Percentiles rank a stretch among this genome's conserved stretches.
These are phyloP conservation scores for Etheostoma cragini DNA, from an alignment of 2,113 vertebrate genomes.

Conservation along the genomic window DNA sequence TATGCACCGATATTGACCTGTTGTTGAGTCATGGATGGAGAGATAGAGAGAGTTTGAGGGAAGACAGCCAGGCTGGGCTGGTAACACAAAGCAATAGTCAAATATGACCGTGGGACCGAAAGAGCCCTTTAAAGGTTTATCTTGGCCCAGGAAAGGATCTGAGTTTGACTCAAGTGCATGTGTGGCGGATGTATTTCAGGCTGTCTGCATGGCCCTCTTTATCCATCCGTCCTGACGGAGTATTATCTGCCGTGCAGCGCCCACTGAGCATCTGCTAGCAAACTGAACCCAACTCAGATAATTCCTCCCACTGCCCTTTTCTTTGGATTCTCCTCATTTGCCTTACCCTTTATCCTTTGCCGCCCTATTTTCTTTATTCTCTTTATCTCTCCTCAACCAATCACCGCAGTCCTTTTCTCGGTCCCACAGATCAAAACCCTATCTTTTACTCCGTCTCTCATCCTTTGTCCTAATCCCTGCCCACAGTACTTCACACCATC, in stretches of 20 bases:
- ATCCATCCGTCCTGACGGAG: conserved; percentile 49
- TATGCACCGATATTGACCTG: conserved; percentile 38
- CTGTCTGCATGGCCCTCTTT: conserved; percentile 35
- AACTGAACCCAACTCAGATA: conserved; percentile 36
- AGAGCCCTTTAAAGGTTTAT: conserved; percentile 13
- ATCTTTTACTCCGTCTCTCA: conserved; percentile 17
- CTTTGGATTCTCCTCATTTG: conserved; percentile 53
- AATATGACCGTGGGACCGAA: neutral
- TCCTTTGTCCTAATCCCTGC: conserved; percentile 36
- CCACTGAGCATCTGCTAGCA: conserved; percentile 68
- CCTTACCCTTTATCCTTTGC: conserved; percentile 44
- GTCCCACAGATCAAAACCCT: neutral
- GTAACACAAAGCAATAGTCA: neutral
- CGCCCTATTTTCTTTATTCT: conserved; percentile 38
- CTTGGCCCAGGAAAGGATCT: conserved; percentile 7
- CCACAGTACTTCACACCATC: conserved; percentile 34
- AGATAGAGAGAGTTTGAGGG: conserved; percentile 6
- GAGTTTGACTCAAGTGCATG: conserved; percentile 27
- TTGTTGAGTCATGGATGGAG: conserved; percentile 19
- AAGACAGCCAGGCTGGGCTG: neutral
- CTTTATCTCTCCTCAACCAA: conserved; percentile 36
- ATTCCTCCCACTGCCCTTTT: conserved; percentile 41
- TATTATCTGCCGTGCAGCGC: conserved; percentile 67
- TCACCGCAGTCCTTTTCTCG: conserved; percentile 17
- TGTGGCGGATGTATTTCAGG: conserved; percentile 42